A percentile compares a stretch with the other conserved stretches of the same genome.
Conservation (phyloP, 2,888 invertebrate species). For the Smittia sp. region DNA sequence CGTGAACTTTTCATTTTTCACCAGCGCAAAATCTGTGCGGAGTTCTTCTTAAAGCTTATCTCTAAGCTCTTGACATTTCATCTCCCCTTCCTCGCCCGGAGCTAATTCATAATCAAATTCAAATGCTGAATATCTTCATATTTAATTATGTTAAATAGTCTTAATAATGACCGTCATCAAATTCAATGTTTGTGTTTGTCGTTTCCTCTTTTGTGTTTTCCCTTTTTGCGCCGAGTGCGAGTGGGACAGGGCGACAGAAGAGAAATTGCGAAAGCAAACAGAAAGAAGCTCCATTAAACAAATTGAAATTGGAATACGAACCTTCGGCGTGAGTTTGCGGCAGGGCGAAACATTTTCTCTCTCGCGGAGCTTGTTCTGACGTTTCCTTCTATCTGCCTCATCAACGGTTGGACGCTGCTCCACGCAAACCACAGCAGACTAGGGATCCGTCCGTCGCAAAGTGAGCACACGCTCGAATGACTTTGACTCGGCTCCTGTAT, state of each 20-base stretch:
- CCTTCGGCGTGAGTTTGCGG: not conserved
- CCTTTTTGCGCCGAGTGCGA: not conserved
- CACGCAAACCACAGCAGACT: not conserved
- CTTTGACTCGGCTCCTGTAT: too few species aligned
- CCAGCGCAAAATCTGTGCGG: too few species aligned
- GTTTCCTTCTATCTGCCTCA: too few species aligned
- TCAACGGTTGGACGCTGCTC: not conserved
- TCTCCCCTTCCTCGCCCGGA: too few species aligned
- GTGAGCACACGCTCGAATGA: too few species aligned
- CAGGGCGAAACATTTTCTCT: not conserved
- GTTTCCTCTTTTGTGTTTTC: not conserved
- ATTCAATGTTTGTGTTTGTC: conserved; percentile 38
- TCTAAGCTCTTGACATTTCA: too few species aligned
- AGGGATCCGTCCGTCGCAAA: not conserved
- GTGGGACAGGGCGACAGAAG: not conserved
- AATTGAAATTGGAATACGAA: conserved; percentile 27
- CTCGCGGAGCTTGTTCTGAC: too few species aligned
- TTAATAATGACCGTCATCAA: conserved; percentile 41
- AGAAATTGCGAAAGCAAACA: not conserved
- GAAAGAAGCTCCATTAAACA: conserved; percentile 24
- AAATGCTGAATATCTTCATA: conserved; percentile 29
- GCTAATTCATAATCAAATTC: too few species aligned
- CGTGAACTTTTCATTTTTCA: too few species aligned
- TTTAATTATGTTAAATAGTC: conserved; percentile 39
- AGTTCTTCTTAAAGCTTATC: too few species aligned